A percentile compares a stretch with the other conserved stretches of the same genome.
Evolutionary conservation across 2,797 vertebrate genomes (phyloP).

Genomic region (Botia kubotai): DNA sequence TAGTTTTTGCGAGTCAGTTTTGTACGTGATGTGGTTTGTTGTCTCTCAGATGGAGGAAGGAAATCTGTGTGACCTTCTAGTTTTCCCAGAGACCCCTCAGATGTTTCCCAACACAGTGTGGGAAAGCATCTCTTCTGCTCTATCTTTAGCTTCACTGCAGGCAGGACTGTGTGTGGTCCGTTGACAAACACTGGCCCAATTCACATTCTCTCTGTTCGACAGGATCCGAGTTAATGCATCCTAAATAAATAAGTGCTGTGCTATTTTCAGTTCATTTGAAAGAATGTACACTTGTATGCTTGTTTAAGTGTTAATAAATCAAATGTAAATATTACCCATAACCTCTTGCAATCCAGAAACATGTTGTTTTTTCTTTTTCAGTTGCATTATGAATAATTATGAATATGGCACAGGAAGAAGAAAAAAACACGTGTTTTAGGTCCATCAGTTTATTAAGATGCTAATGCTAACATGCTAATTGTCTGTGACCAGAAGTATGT

Average conservation of each 20-base stretch:
- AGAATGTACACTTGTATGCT: background rate
- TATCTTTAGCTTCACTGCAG: constrained; percentile 49
- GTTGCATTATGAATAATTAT: background rate
- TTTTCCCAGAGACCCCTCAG: constrained; percentile 46
- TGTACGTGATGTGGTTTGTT: background rate
- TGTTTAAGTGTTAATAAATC: no score
- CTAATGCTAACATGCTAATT: no score
- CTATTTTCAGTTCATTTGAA: no score
- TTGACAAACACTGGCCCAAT: background rate
- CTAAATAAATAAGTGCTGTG: no score
- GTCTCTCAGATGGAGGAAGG: constrained; percentile 13
- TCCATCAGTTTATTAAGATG: no score
- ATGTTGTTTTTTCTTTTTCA: no score
- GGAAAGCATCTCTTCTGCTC: constrained; percentile 49
- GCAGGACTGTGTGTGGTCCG: background rate
- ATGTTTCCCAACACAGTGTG: constrained; percentile 46
- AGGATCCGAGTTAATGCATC: no score
- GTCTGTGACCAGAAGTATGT: no score
- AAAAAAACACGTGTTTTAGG: no score
- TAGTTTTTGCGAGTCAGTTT: background rate
- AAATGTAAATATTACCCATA: background rate
- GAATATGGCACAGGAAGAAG: background rate
- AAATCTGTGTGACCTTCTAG: constrained; percentile 44
- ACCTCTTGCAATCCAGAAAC: background rate
- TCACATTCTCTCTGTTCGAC: no score